Base-by-base conservation (phyloP, 1,140 invertebrate species). In the Zaprionus vittiger region DNA sequence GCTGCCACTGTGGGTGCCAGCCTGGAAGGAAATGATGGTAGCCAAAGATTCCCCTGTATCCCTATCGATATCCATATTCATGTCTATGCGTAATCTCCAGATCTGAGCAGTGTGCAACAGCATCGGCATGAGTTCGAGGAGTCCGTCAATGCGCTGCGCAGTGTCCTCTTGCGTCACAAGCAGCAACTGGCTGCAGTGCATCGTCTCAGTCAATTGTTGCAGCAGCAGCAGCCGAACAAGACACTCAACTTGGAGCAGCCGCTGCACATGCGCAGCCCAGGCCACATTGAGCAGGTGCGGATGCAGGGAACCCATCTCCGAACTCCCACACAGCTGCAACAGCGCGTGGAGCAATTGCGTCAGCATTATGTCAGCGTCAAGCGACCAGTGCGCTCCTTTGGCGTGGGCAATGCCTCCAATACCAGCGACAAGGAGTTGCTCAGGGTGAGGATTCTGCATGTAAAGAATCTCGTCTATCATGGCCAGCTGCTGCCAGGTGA, bases 61-160 rank as follows among this genome's bases (percentile, higher is more conserved):
- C 31, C 31, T 34, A 34, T 34, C 31, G 4, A 17, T 20, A 17
- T 47, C 0, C 12, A 12, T 12, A 14, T 52, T 49, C 14, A 11
- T n/a, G 17, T 20, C 44, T 20, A 4, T 38, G 20, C 34, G 14
- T 56, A 24, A 24, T 59, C 9, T 4, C 0, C 47, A 91, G 91
- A 92, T 70, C 61, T 92, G 11, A 78, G 66, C 55, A 66, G 67
- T 15, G 72, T 83, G 17, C 84, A 91, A 15, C 65, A 76, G 55
- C 91, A 91, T 73, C 82, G 80, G 4, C 91, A 92, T 20, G 77
- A 90, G 20, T 91, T 92, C 24, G 87, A 92, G 69, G 59, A 65
- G 15, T 59, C 81, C 17, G 74, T 91, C 17, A 71, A 73, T 47
- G 70, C 26, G 14, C 54, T 92, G 9, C 75, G 91, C 28, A 80